These are phyloP conservation scores for Peromyscus attwateri DNA, from an alignment of 2,797 vertebrate species.

Conservation along the genomic window DNA sequence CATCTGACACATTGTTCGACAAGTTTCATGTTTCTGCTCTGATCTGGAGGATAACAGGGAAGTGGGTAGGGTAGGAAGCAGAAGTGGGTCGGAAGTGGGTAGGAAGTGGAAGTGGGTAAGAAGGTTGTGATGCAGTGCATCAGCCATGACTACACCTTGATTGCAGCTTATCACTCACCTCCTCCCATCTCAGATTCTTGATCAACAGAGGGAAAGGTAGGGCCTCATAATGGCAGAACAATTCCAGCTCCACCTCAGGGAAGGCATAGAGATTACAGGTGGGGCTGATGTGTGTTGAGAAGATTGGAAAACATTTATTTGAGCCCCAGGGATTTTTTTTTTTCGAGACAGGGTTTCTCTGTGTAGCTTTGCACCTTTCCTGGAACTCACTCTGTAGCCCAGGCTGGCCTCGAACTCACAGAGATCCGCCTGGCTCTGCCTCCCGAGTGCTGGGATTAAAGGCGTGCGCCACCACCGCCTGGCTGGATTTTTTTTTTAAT, in stretches of 20 bases:
- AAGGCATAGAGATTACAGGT: background rate
- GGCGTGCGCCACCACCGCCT: too few species aligned
- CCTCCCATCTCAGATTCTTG: background rate
- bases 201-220: background rate
- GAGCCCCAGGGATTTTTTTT: background rate
- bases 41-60: background rate
- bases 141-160: background rate
- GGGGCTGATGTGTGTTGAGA: background rate
- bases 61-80: background rate
- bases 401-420: too few species aligned
- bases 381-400: too few species aligned
- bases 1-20: background rate
- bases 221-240: background rate
- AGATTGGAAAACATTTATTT: background rate
- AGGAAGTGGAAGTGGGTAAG: background rate
- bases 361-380: too few species aligned
- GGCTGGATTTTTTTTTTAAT: slow-evolving; percentile 20
- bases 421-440: too few species aligned
- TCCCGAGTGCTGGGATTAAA: too few species aligned
- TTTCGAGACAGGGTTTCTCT: too few species aligned
- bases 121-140: background rate
- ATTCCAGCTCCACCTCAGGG: background rate
- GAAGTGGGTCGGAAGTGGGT: too few species aligned
- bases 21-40: background rate
- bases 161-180: background rate